Percentiles rank a stretch among this genome's conserved stretches.
Evolutionary conservation across 2,113 vertebrate genomes (phyloP).

Genomic region (Trachemys scripta): DNA sequence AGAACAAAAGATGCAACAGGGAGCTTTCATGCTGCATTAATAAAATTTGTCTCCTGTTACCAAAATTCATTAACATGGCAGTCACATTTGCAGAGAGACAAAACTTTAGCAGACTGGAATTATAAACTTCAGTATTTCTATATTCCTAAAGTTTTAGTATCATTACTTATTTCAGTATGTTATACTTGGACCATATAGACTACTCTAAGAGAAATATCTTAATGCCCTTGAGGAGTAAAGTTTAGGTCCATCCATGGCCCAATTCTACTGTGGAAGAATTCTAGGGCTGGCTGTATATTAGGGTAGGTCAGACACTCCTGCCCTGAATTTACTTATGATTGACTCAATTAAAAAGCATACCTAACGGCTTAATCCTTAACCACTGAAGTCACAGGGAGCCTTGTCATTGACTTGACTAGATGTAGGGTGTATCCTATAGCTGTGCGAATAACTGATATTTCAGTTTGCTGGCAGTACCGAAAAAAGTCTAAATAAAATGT

Average conservation of each 20-base stretch:
- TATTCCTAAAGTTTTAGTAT: background rate
- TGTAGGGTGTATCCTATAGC: background rate
- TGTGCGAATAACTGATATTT: background rate
- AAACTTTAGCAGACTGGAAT: background rate
- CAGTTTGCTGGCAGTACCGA: background rate
- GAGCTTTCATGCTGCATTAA: constrained; percentile 14
- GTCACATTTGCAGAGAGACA: constrained; percentile 17
- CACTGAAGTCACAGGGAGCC: constrained; percentile 7
- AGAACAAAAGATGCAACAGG: constrained; percentile 43
- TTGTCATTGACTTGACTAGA: background rate
- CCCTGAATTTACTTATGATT: background rate
- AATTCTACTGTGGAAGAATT: background rate
- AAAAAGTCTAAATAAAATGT: background rate
- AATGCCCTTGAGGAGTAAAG: background rate
- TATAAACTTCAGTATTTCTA: background rate
- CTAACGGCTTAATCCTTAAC: background rate
- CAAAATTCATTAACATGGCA: constrained; percentile 35
- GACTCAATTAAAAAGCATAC: background rate
- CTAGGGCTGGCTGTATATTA: background rate
- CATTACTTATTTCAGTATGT: background rate
- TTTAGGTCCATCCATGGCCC: background rate
- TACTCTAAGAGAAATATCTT: background rate
- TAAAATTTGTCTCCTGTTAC: constrained; percentile 23
- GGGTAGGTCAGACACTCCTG: background rate
- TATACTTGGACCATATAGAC: background rate